Conservation (phyloP, 1,140 invertebrate species). For the Centruroides vittatus region DNA sequence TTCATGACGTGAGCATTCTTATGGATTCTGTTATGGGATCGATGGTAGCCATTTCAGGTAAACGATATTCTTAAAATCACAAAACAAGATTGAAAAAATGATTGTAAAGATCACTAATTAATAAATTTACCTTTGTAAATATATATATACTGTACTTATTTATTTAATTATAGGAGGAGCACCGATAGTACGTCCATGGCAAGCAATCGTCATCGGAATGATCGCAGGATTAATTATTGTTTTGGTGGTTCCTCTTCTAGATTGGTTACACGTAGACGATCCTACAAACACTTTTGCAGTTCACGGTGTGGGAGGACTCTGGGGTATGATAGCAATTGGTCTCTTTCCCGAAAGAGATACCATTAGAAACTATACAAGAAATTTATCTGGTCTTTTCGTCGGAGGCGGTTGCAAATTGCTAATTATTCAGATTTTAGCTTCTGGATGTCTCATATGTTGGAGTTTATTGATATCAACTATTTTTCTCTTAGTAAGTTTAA, state of each 20-base stretch:
- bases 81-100: not conserved
- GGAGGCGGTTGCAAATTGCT: conserved; percentile 13
- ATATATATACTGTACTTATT: not conserved
- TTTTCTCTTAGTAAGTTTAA: conserved; percentile 16
- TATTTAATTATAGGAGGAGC: conserved; percentile 9
- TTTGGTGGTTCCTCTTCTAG: conserved; percentile 13
- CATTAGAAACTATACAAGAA: conserved; percentile 15
- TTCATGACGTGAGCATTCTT: conserved; percentile 18
- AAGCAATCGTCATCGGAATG: conserved; percentile 17
- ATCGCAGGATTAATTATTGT: conserved; percentile 15
- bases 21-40: conserved; percentile 20
- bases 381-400: conserved; percentile 14
- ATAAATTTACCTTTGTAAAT: not conserved
- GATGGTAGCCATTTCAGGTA: conserved; percentile 21
- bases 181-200: conserved; percentile 17
- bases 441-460: conserved; percentile 15
- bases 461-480: conserved; percentile 6
- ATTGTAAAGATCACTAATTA: not conserved
- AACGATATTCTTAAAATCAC: not conserved
- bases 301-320: conserved; percentile 18
- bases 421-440: conserved; percentile 9
- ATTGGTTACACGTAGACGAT: conserved; percentile 18
- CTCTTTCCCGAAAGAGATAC: conserved; percentile 16
- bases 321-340: conserved; percentile 21
- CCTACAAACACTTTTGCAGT: conserved; percentile 21